A percentile compares a stretch with the other conserved stretches of the same genome.
phyloP scores from a whole-genome alignment of 2,797 vertebrate genomes.

The Pteronotus mesoamericanus region DNA sequence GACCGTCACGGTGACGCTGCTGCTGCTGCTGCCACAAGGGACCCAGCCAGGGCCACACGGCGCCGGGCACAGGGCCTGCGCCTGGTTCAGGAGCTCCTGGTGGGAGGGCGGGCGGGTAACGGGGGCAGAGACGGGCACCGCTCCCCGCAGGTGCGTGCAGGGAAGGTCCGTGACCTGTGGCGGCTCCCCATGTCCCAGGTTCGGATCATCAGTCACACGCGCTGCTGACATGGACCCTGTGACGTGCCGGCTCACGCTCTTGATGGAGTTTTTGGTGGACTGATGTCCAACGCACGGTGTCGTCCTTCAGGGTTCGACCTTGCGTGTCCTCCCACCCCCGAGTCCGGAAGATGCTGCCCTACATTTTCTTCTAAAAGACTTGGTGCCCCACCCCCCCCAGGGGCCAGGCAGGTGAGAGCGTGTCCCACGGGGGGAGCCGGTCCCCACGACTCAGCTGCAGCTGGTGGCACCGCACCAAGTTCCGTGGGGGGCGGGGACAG shows the following conservation, averaged over 20 bases:
- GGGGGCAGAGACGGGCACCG: background rate
- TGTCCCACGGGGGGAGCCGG: background rate
- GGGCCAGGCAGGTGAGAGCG: background rate
- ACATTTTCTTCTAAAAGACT: background rate
- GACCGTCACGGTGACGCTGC: too few relatives aligned
- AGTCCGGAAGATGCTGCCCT: background rate
- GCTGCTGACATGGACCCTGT: too few relatives aligned
- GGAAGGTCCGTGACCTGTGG: too few relatives aligned
- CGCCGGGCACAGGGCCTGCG: background rate
- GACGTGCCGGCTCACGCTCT: too few relatives aligned
- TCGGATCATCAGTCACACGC: too few relatives aligned
- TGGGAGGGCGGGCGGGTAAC: background rate
- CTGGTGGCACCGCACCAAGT: background rate
- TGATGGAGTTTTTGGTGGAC: too few relatives aligned
- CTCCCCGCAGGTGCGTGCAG: too few relatives aligned
- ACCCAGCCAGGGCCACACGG: fast-evolving
- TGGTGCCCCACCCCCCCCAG: background rate
- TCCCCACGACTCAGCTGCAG: background rate
- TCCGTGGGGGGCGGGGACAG: background rate
- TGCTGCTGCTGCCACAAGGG: background rate
- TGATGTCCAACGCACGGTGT: background rate
- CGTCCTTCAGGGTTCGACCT: background rate
- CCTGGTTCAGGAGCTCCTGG: background rate
- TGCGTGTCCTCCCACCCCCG: background rate
- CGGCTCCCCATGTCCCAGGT: too few relatives aligned